Conservation (phyloP, 2,888 invertebrate genomes). For the Cosmia pyralina region DNA sequence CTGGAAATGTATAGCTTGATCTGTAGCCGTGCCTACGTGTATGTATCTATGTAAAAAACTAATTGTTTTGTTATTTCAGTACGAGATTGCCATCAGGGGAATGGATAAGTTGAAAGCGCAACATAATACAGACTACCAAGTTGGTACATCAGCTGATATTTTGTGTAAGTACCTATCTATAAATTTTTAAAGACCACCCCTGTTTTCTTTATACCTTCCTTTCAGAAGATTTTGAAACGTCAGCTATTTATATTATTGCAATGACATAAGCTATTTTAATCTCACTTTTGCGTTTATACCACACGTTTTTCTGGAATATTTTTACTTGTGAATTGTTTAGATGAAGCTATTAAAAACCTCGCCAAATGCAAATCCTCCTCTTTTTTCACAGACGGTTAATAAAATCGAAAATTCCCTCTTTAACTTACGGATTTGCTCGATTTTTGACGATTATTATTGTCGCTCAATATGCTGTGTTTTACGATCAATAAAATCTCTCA, state of each 20-base stretch:
- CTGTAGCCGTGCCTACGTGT: too few species aligned
- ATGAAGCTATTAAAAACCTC: neutral
- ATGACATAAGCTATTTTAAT: too few species aligned
- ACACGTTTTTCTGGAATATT: neutral
- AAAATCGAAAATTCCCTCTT: neutral
- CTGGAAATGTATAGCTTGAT: too few species aligned
- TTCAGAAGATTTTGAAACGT: neutral
- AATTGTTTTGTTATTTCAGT: constrained; percentile 69
- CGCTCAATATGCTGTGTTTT: neutral
- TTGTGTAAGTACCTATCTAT: constrained; percentile 80
- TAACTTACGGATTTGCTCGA: neutral
- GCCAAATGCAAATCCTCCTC: neutral
- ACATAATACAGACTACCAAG: constrained; percentile 77
- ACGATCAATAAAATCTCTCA: neutral
- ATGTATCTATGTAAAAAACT: too few species aligned
- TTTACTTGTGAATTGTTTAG: neutral
- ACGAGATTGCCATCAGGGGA: constrained; percentile 80
- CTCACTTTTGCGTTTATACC: neutral
- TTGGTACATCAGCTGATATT: constrained; percentile 83
- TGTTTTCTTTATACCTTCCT: neutral
- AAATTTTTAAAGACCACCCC: neutral
- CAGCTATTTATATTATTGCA: too few species aligned
- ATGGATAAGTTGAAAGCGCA: constrained; percentile 74
- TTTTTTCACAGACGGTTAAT: neutral
- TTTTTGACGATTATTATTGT: neutral